Evolutionary conservation across 1,140 invertebrate species (phyloP).

Genomic region (Drosophila carrolli): DNA sequence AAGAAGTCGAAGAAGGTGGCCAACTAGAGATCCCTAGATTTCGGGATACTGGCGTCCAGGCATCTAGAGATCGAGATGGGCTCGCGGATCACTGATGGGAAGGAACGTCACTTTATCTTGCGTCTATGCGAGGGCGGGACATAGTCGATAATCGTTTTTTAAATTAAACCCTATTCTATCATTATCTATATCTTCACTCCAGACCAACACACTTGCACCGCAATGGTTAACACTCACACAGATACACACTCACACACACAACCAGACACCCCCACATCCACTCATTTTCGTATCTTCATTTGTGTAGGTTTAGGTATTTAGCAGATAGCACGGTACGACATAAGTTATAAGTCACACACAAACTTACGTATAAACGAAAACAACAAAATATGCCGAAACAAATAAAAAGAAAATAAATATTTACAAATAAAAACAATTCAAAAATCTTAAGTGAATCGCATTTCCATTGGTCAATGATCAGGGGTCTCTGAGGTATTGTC

Average conservation of each 20-base stretch:
- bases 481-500: not conserved
- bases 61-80: constrained; percentile 14
- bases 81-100: constrained; percentile 26
- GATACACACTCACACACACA: constrained; percentile 23
- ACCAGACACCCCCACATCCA: constrained; percentile 12
- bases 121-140: constrained; percentile 69
- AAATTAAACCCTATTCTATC: constrained; percentile 61
- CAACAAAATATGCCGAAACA: constrained; percentile 43
- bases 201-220: constrained; percentile 25
- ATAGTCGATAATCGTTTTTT: constrained; percentile 68
- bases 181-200: constrained; percentile 44
- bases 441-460: constrained; percentile 22
- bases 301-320: constrained; percentile 80
- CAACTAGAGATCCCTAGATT: constrained; percentile 18
- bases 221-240: constrained; percentile 45
- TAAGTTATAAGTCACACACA: constrained; percentile 51
- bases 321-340: constrained; percentile 64
- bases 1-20: constrained; percentile 70
- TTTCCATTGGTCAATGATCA: constrained; percentile 18
- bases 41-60: constrained; percentile 4
- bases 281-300: constrained; percentile 61
- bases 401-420: constrained; percentile 42
- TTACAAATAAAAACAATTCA: constrained; percentile 48
- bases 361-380: constrained; percentile 44
- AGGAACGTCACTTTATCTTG: constrained; percentile 49